These are phyloP conservation scores for Pteropus rufus DNA, from an alignment of 2,797 vertebrate species.

Conservation along the genomic window DNA sequence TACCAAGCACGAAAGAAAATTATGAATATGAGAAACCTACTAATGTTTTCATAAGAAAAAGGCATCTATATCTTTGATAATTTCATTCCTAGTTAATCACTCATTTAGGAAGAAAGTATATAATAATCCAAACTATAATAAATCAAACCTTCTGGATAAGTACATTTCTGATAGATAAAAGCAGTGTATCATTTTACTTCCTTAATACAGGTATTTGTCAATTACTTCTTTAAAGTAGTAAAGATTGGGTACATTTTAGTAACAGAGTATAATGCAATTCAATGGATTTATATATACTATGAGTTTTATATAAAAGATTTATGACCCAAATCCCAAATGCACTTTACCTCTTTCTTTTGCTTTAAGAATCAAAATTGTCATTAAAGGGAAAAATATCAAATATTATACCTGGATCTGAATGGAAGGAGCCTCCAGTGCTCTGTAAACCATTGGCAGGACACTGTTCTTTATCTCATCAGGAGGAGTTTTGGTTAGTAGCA, in stretches of 20 bases:
- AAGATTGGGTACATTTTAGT: not conserved
- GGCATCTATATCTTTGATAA: not conserved
- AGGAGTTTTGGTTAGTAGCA: conserved; percentile 97
- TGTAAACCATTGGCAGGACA: conserved; percentile 97
- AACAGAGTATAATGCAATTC: not conserved
- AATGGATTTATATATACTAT: not conserved
- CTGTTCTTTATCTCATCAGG: conserved; percentile 96
- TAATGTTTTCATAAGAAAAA: conserved; percentile 30
- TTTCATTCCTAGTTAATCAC: not conserved
- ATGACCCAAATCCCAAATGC: not conserved
- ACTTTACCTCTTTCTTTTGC: not conserved
- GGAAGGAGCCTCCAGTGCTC: conserved; percentile 97
- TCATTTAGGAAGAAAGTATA: conserved; percentile 3
- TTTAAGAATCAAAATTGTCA: conserved; percentile 24
- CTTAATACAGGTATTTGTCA: not conserved
- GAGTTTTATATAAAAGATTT: not conserved
- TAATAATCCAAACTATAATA: not conserved
- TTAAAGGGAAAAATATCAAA: not conserved
- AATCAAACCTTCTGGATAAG: conserved; percentile 7
- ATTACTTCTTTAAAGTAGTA: conserved; percentile 30
- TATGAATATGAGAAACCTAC: not conserved
- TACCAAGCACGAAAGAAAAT: conserved; percentile 17
- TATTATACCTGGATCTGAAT: conserved; percentile 95
- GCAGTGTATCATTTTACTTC: not conserved
- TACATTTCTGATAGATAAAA: conserved; percentile 6